Percentiles rank a stretch among this genome's conserved stretches.
These are phyloP conservation scores for Papilio machaon DNA, from an alignment of 1,140 invertebrate genomes.

Conservation along the genomic window DNA sequence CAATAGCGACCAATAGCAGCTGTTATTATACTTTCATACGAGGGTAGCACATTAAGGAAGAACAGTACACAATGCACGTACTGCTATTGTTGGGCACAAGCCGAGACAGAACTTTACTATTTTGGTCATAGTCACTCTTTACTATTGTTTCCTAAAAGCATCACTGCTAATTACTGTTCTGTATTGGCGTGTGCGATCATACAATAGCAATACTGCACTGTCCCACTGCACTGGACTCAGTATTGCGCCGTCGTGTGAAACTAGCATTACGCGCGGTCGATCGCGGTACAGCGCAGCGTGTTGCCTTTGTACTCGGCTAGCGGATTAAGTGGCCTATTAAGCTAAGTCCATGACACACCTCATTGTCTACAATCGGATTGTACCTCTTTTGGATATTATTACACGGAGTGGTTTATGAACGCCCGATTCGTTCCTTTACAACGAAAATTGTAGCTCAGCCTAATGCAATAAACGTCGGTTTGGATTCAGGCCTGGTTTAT, in stretches of 20 bases:
- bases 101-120: too few relatives aligned
- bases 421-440: constrained; percentile 29
- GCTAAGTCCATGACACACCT: constrained; percentile 57
- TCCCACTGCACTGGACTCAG: too few relatives aligned
- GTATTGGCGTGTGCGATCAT: too few relatives aligned
- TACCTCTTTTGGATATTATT: constrained; percentile 39
- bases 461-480: constrained; percentile 16
- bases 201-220: too few relatives aligned
- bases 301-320: constrained; percentile 52
- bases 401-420: constrained; percentile 29
- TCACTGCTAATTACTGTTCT: background rate
- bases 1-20: constrained; percentile 51
- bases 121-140: too few relatives aligned
- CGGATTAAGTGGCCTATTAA: constrained; percentile 60
- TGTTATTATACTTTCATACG: background rate
- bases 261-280: constrained; percentile 62
- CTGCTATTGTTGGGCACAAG: background rate
- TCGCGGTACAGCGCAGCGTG: constrained; percentile 43
- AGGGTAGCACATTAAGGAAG: background rate
- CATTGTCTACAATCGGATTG: constrained; percentile 48
- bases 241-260: constrained; percentile 29
- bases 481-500: background rate
- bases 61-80: background rate
- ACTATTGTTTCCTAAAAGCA: background rate
- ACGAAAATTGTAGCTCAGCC: constrained; percentile 24